phyloP scores from a whole-genome alignment of 2,113 vertebrate genomes.

The Prochilodus magdalenae region DNA sequence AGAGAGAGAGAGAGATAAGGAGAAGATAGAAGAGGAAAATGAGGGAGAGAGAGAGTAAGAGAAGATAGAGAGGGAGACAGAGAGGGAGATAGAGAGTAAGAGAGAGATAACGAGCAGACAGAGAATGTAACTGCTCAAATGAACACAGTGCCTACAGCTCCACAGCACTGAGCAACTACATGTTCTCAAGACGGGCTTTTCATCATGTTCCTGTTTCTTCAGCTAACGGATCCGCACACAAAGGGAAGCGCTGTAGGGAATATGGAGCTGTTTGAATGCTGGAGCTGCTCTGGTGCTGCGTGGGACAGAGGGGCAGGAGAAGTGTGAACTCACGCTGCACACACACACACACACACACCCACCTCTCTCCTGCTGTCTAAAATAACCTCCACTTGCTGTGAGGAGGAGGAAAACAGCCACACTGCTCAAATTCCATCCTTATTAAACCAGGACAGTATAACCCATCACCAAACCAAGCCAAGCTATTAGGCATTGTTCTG shows the following conservation, averaged over 20 bases:
- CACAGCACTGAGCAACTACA: too few species aligned
- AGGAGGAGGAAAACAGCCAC: not conserved
- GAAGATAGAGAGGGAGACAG: too few species aligned
- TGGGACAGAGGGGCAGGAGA: not conserved
- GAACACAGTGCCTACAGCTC: too few species aligned
- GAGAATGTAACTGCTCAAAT: too few species aligned
- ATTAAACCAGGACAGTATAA: not conserved
- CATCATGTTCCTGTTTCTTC: not conserved
- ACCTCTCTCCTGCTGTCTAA: constrained; percentile 1
- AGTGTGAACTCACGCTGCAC: not conserved
- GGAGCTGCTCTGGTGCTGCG: not conserved
- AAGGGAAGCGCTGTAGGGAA: not conserved
- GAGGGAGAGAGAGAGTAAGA: too few species aligned
- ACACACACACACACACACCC: not conserved
- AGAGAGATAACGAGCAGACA: too few species aligned
- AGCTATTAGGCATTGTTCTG: not conserved
- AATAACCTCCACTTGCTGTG: not conserved
- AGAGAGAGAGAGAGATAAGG: too few species aligned
- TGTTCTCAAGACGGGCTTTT: too few species aligned
- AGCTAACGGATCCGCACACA: not conserved
- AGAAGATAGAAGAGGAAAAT: too few species aligned
- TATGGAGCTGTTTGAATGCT: not conserved
- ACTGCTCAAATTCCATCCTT: not conserved
- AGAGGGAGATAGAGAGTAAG: too few species aligned
- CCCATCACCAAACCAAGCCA: not conserved